Conservation (phyloP, 2,113 vertebrate genomes). For the Urocolius indicus region DNA sequence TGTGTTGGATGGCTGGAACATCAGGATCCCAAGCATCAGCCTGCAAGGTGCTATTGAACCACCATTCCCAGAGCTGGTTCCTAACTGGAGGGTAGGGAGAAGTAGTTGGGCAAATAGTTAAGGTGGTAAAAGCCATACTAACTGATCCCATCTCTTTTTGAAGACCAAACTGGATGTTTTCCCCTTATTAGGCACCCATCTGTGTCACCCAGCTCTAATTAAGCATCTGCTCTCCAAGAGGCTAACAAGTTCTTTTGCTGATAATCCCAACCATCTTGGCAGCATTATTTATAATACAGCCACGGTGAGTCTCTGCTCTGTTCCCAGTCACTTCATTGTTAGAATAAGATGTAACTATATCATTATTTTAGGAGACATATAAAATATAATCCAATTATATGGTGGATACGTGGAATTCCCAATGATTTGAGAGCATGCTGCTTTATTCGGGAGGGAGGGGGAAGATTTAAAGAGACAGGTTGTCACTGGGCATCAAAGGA, state of each 20-base stretch:
- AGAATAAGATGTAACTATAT: slow-evolving; percentile 52
- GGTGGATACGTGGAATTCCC: slow-evolving; percentile 34
- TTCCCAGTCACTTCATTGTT: neutral
- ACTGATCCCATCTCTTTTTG: neutral
- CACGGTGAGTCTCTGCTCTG: neutral
- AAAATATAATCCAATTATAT: slow-evolving; percentile 69
- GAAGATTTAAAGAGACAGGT: slow-evolving; percentile 66
- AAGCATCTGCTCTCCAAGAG: slow-evolving; percentile 71
- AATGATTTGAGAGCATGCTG: neutral
- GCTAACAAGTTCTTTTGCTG: slow-evolving; percentile 68
- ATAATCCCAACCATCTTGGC: slow-evolving; percentile 66
- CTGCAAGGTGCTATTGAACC: neutral
- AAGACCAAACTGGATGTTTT: slow-evolving; percentile 3
- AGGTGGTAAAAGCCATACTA: neutral
- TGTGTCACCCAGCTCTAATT: slow-evolving; percentile 66
- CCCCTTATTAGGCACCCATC: slow-evolving; percentile 60
- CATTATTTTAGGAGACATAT: slow-evolving; percentile 65
- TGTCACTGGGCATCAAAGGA: slow-evolving; percentile 65
- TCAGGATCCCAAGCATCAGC: rapidly evolving
- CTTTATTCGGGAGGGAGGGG: neutral
- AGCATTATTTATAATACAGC: slow-evolving; percentile 59
- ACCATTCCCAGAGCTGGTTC: neutral
- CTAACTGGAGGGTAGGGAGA: neutral
- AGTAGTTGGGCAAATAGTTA: neutral
- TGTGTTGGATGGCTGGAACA: neutral